These are phyloP conservation scores for Lontra canadensis DNA, from an alignment of 2,113 vertebrate genomes.

Conservation along the genomic window DNA sequence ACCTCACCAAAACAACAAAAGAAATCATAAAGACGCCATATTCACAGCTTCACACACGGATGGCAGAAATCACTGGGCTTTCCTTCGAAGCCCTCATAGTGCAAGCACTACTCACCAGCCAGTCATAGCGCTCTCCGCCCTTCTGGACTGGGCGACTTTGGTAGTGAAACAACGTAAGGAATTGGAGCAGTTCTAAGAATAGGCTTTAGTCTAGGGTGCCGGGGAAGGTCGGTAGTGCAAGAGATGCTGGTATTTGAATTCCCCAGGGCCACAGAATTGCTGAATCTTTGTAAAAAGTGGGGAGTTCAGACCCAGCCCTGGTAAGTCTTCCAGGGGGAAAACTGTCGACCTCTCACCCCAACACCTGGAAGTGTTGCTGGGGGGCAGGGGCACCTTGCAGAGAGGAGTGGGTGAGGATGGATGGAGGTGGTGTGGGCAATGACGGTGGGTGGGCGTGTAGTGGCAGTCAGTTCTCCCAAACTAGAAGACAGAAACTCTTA, in stretches of 20 bases:
- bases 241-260: neutral
- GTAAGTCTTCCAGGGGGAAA: neutral
- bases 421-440: neutral
- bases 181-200: neutral
- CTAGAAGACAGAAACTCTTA: neutral
- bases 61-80: neutral
- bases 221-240: neutral
- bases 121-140: neutral
- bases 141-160: neutral
- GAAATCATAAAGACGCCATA: neutral
- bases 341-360: neutral
- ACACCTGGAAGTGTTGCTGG: neutral
- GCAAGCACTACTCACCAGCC: neutral
- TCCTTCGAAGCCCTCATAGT: neutral
- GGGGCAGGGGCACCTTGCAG: neutral
- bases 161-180: neutral
- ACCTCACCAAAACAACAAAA: neutral
- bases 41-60: neutral
- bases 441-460: neutral
- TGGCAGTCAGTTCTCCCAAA: neutral
- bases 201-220: too few species aligned
- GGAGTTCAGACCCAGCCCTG: neutral
- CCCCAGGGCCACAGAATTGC: neutral
- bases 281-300: neutral
- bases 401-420: neutral